These are phyloP conservation scores for Cephus cinctus DNA, from an alignment of 1,140 invertebrate species.

Conservation along the genomic window DNA sequence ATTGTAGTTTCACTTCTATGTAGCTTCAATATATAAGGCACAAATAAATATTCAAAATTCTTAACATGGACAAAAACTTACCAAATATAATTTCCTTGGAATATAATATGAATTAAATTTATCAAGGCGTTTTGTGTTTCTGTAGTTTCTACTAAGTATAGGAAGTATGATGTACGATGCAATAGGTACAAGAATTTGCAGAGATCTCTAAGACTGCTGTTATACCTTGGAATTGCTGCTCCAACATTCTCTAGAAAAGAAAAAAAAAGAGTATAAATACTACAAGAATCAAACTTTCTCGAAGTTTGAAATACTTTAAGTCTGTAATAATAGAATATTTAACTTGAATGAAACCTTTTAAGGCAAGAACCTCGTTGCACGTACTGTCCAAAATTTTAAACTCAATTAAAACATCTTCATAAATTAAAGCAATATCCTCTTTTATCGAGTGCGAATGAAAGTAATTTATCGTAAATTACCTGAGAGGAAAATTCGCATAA, in stretches of 20 bases:
- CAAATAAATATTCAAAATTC: too few species aligned
- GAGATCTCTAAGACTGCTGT: background rate
- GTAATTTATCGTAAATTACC: too few species aligned
- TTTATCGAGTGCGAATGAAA: too few species aligned
- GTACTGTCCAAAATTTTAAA: too few species aligned
- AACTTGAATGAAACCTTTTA: background rate
- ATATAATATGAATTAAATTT: background rate
- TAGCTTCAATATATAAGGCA: too few species aligned
- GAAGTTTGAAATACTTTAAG: background rate
- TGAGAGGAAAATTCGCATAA: too few species aligned
- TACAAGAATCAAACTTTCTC: background rate
- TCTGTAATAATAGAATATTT: background rate
- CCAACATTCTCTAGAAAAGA: slow-evolving; percentile 2
- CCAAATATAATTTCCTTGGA: background rate
- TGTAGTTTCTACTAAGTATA: background rate
- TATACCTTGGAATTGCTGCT: background rate
- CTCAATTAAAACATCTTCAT: too few species aligned
- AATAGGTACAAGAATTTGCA: background rate
- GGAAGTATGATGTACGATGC: background rate
- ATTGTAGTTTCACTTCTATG: too few species aligned
- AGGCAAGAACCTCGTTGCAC: too few species aligned
- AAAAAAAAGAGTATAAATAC: background rate
- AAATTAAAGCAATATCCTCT: too few species aligned
- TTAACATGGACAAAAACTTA: background rate
- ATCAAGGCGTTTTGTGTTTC: background rate